Conservation (phyloP, 2,888 invertebrate genomes). For the Chaetogeoica ovagalla region DNA sequence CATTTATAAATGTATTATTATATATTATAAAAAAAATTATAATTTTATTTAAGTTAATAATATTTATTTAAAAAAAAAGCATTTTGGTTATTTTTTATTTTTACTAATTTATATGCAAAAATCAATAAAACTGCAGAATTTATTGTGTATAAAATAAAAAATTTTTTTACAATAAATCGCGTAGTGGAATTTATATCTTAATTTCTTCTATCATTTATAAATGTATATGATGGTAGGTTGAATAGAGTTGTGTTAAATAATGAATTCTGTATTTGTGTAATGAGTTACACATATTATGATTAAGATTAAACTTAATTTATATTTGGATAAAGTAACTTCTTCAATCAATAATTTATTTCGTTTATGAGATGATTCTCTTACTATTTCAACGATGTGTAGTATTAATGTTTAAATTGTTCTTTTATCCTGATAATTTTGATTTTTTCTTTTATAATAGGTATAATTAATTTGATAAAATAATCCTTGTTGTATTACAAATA, state of each 20-base stretch:
- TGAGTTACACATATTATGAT: background rate
- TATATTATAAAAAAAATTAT: too few relatives aligned
- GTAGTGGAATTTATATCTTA: background rate
- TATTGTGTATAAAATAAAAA: background rate
- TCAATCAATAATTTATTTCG: conserved; percentile 13
- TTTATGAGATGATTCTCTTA: conserved; percentile 6
- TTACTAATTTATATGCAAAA: background rate
- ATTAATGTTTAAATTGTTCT: background rate
- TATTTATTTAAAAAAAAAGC: background rate
- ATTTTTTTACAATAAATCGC: background rate
- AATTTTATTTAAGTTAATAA: too few relatives aligned
- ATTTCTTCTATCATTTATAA: background rate
- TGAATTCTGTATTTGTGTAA: conserved; percentile 9
- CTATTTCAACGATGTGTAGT: background rate
- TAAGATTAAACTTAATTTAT: conserved; percentile 25
- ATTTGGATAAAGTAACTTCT: background rate
- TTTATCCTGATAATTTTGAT: background rate
- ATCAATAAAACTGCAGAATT: background rate
- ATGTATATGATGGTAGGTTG: background rate
- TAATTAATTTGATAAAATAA: too few relatives aligned
- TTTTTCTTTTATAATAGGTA: background rate
- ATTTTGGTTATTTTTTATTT: background rate
- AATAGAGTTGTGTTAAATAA: conserved; percentile 13
- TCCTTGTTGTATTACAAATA: too few relatives aligned
- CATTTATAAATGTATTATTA: too few relatives aligned